Conservation (phyloP, 2,888 invertebrate genomes). For the Electrophaes corylata region DNA sequence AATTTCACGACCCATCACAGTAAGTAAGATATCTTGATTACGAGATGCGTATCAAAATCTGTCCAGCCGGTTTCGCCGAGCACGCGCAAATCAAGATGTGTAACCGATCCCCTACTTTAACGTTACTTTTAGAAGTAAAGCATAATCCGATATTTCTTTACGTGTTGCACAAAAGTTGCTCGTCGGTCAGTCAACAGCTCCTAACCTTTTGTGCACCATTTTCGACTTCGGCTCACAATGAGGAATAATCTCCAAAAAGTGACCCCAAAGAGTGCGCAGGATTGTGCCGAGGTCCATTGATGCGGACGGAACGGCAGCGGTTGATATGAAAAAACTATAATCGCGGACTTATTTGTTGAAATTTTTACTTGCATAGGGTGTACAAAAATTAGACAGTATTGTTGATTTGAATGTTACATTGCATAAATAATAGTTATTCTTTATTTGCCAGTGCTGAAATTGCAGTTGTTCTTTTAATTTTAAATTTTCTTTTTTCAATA, state of each 20-base stretch:
- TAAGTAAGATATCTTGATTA: slow-evolving; percentile 42
- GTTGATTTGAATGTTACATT: too few relatives aligned
- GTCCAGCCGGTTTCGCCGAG: slow-evolving; percentile 39
- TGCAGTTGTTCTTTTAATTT: too few relatives aligned
- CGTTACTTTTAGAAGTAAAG: slow-evolving; percentile 14
- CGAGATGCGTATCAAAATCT: slow-evolving; percentile 43
- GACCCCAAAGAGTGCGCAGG: slow-evolving; percentile 79
- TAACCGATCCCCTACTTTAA: slow-evolving; percentile 57
- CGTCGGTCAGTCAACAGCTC: slow-evolving; percentile 75
- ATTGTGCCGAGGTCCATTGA: slow-evolving; percentile 58
- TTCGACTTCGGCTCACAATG: slow-evolving; percentile 74
- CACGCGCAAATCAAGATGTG: slow-evolving; percentile 58
- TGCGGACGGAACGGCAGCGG: slow-evolving; percentile 55
- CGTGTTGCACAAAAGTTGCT: slow-evolving; percentile 54
- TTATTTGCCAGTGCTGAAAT: too few relatives aligned
- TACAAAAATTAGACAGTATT: background rate
- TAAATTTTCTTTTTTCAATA: too few relatives aligned
- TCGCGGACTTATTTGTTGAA: slow-evolving; percentile 58
- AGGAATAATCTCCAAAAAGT: slow-evolving; percentile 81
- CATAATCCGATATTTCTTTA: slow-evolving; percentile 56
- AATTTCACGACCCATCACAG: slow-evolving; percentile 70
- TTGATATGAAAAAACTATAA: slow-evolving; percentile 60
- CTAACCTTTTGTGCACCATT: slow-evolving; percentile 65
- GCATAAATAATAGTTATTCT: too few relatives aligned
- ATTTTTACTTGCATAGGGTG: slow-evolving; percentile 61